Conservation (phyloP, 2,888 invertebrate species). For the Eupithecia centaureata region DNA sequence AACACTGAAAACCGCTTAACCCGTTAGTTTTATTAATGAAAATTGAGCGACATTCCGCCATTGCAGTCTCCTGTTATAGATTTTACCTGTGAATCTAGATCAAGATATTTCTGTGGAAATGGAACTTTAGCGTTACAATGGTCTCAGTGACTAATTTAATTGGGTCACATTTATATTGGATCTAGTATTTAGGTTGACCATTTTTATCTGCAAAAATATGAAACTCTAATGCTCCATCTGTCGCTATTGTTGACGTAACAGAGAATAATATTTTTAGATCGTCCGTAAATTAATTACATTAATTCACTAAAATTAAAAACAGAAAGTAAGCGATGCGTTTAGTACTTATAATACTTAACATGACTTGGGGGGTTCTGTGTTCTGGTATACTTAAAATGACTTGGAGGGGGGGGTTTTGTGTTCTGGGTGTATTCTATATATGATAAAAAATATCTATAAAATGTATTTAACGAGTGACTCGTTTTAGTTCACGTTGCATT, state of each 20-base stretch:
- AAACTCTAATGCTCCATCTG: neutral
- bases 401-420: too few species aligned
- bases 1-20: conserved; percentile 83
- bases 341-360: too few species aligned
- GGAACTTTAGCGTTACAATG: conserved; percentile 23
- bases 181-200: neutral
- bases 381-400: too few species aligned
- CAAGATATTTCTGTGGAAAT: conserved; percentile 61
- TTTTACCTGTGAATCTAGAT: conserved; percentile 72
- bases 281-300: neutral
- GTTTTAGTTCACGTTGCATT: neutral
- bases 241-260: neutral
- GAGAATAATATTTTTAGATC: neutral
- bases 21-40: conserved; percentile 78
- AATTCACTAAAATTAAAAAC: too few species aligned
- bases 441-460: too few species aligned
- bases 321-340: too few species aligned
- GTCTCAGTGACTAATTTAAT: conserved; percentile 23
- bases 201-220: neutral
- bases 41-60: conserved; percentile 77
- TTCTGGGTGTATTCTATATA: too few species aligned
- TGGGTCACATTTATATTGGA: conserved; percentile 20
- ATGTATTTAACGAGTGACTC: too few species aligned
- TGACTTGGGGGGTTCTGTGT: too few species aligned
- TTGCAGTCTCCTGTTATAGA: conserved; percentile 70